phyloP scores from a whole-genome alignment of 2,113 vertebrate species.

The Chlorodrepanis virens region DNA sequence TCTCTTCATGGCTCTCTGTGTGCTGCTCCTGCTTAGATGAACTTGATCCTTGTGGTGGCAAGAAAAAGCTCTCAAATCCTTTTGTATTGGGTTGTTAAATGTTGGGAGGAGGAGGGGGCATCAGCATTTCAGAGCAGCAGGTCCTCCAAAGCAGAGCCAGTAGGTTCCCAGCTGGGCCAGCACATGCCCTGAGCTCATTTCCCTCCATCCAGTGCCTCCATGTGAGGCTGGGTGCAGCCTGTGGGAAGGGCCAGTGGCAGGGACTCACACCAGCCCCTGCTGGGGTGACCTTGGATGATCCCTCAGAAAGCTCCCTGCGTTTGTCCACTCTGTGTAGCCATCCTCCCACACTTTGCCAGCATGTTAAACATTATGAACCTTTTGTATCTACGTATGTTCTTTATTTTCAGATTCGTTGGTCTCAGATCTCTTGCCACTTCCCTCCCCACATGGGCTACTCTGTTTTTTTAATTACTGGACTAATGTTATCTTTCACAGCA shows the following conservation, averaged over 20 bases:
- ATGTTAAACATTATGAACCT: neutral
- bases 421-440: neutral
- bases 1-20: rapidly evolving
- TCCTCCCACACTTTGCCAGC: neutral
- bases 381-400: neutral
- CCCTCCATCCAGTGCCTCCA: neutral
- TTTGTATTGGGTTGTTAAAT: rapidly evolving
- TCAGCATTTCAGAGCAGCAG: neutral
- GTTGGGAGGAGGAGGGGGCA: too few species aligned
- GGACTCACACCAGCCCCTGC: neutral
- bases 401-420: neutral
- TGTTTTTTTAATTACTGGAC: neutral
- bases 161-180: neutral
- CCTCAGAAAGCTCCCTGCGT: conserved; percentile 19
- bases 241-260: neutral
- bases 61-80: neutral
- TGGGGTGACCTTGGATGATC: neutral
- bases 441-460: neutral
- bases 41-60: neutral
- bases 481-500: neutral
- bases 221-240: rapidly evolving
- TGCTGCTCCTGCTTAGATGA: neutral
- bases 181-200: rapidly evolving
- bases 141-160: neutral
- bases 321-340: neutral